Evolutionary conservation across 1,140 invertebrate species (phyloP).

Genomic region (Eriocheir sinensis): DNA sequence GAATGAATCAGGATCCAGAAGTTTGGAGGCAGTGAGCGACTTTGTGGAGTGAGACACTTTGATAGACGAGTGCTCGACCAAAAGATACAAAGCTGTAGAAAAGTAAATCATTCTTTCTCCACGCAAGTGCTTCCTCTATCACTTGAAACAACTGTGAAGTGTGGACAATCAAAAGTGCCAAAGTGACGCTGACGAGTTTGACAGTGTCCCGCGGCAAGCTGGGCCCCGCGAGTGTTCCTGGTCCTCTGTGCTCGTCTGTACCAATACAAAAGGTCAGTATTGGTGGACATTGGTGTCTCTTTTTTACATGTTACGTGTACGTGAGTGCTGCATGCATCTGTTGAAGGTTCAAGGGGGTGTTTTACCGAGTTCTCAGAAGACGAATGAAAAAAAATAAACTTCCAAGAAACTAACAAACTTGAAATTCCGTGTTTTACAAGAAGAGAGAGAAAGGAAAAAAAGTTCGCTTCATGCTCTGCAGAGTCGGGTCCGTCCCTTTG

Average conservation of each 20-base stretch:
- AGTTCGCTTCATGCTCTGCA: no score
- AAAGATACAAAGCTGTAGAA: not conserved
- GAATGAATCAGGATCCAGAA: conserved; percentile 48
- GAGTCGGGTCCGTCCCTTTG: no score
- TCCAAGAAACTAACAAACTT: no score
- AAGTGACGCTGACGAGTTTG: not conserved
- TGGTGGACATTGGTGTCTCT: not conserved
- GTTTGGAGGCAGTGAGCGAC: not conserved
- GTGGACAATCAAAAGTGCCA: not conserved
- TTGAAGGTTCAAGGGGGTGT: no score
- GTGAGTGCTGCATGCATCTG: not conserved
- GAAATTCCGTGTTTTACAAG: no score
- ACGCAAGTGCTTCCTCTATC: not conserved
- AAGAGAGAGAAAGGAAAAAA: no score
- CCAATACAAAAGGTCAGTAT: not conserved
- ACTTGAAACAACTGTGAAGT: not conserved
- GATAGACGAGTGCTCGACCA: not conserved
- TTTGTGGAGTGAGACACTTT: not conserved
- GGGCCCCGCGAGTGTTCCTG: not conserved
- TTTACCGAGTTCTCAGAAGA: no score
- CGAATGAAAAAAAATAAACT: no score
- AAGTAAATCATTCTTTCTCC: not conserved
- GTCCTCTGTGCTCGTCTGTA: not conserved
- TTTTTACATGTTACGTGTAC: not conserved
- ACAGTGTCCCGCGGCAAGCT: not conserved